phyloP scores from a whole-genome alignment of 2,113 vertebrate genomes.

The Rhinogobius similis region DNA sequence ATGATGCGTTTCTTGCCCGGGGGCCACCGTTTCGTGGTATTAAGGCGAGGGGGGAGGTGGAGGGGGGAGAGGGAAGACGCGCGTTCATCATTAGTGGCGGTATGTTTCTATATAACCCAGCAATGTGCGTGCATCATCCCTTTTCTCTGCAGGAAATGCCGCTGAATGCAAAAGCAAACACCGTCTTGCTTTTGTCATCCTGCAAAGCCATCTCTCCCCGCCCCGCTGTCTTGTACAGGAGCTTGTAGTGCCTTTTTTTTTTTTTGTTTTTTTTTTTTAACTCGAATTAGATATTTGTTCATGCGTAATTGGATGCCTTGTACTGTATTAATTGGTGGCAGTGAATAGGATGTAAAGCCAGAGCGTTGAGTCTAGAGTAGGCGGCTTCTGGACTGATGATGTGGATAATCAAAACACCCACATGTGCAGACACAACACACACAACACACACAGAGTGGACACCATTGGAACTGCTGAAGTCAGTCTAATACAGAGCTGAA shows the following conservation, averaged over 20 bases:
- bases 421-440: slow-evolving; percentile 27
- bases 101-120: slow-evolving; percentile 21
- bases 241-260: slow-evolving; percentile 21
- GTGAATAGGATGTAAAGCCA: slow-evolving; percentile 25
- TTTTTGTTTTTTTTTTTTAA: too few relatives aligned
- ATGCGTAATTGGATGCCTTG: slow-evolving; percentile 10
- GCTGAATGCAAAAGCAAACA: slow-evolving; percentile 19
- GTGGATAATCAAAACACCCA: slow-evolving; percentile 38
- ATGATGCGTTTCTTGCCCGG: slow-evolving; percentile 51
- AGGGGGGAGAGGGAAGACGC: not conserved
- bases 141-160: slow-evolving; percentile 2
- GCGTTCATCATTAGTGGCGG: slow-evolving; percentile 34
- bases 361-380: slow-evolving; percentile 4
- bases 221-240: slow-evolving; percentile 54
- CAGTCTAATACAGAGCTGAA: slow-evolving; percentile 4
- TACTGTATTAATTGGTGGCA: slow-evolving; percentile 32
- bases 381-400: slow-evolving; percentile 31
- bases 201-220: slow-evolving; percentile 46
- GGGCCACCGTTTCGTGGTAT: slow-evolving; percentile 46
- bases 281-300: slow-evolving; percentile 20
- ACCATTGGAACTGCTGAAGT: slow-evolving; percentile 29
- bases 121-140: slow-evolving; percentile 5
- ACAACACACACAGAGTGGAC: slow-evolving; percentile 6
- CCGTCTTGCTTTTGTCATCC: slow-evolving; percentile 37
- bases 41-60: not conserved